Evolutionary conservation across 2,797 vertebrate genomes (phyloP), one percentile per base, ranked within the genome.

Genomic region (Gadopsis marmoratus): DNA sequence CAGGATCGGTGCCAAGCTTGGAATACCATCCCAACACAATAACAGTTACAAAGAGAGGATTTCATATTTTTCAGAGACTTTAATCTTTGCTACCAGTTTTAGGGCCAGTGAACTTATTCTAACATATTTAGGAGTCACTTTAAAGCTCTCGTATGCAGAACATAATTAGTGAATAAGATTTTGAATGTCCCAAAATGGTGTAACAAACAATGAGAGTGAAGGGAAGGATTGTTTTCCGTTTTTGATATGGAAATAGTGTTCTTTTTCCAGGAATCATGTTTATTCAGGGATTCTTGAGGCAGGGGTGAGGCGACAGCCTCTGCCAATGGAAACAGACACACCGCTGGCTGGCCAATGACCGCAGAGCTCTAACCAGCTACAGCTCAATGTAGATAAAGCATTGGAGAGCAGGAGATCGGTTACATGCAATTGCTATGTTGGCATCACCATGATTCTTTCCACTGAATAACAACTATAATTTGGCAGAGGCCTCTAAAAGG

Each of bases 281-380:
- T 95, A 94, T 90, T 88, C 90, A 91, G 86, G 91, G 93, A 93
- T 94, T 93, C 90, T 91, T 92, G 88, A 89, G 90, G 93, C 90
- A 87, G 88, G 91, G 88, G 86, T 88, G 92, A 95, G 87, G 88
- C 71, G 45, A 71, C 70, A 74, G 65, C 74, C 71, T 58, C 83
- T 91, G 95, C 95, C 95, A 95, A 91, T 91, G 93, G 90, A 95
- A 95, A 95, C 91, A 77, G 85, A 86, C 91, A 88, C 86, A 70
- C 84, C 62, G 66, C 80, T 37, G 82, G 78, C 78, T 79, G 82
- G 93, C 93, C 94, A 95, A 90, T 93, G 91, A 92, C 92, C 91
- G 50, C 93, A 93, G 84, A 78, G 88, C 77, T 82, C n/a, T 50
- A 74, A 88, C 90, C 91, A 91, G 82, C 54, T 9, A 51, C 48